A percentile compares a stretch with the other conserved stretches of the same genome.
These are phyloP conservation scores for Lepus americanus DNA, from an alignment of 2,113 vertebrate species.

Conservation along the genomic window DNA sequence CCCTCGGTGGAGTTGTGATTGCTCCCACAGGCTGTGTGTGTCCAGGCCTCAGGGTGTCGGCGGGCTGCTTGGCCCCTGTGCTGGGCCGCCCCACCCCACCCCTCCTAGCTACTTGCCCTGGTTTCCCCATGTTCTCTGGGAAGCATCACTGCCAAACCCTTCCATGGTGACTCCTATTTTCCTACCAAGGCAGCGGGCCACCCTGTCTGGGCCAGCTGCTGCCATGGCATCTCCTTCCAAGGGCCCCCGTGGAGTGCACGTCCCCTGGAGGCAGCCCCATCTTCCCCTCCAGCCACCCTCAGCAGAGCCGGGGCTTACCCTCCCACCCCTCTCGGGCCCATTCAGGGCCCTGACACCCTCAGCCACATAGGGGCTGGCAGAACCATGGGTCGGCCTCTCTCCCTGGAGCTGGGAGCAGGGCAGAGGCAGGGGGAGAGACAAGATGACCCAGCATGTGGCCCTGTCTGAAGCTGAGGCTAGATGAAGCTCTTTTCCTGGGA, in stretches of 20 bases:
- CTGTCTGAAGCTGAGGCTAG: constrained; percentile 62
- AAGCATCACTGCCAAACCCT: neutral
- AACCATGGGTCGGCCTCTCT: neutral
- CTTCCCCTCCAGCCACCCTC: neutral
- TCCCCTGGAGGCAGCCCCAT: neutral
- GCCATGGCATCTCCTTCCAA: neutral
- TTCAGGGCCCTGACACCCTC: neutral
- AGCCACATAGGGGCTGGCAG: neutral
- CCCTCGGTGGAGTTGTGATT: neutral
- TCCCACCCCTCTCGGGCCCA: neutral
- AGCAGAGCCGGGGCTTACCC: neutral
- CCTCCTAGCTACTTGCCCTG: neutral
- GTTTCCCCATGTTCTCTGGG: constrained; percentile 6
- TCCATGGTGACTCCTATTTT: neutral
- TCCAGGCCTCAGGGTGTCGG: neutral
- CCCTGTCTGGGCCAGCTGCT: neutral
- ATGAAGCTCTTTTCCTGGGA: constrained; percentile 79
- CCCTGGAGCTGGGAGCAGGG: neutral
- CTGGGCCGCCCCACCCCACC: no score
- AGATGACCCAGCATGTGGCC: constrained; percentile 68
- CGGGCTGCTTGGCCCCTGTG: no score
- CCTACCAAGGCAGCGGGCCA: neutral
- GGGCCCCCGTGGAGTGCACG: neutral
- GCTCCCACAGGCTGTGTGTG: no score
- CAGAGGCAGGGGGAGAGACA: constrained; percentile 60